These are phyloP conservation scores for Nannospalax galili DNA, from an alignment of 2,113 vertebrate genomes.

Conservation along the genomic window DNA sequence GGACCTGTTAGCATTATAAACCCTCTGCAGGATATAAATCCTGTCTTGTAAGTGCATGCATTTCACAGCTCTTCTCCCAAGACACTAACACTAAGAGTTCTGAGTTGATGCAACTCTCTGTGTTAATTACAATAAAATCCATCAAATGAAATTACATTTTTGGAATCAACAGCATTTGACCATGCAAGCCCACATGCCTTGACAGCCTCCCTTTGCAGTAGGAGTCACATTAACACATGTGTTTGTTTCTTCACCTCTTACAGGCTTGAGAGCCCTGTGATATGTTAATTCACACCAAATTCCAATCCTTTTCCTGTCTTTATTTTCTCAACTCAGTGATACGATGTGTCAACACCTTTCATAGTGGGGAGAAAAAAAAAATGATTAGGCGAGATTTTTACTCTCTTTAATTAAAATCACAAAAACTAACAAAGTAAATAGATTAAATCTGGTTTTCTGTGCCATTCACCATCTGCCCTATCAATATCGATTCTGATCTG, in stretches of 20 bases:
- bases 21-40: slow-evolving; percentile 80
- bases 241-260: slow-evolving; percentile 85
- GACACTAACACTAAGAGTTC: slow-evolving; percentile 84
- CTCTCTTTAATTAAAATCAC: slow-evolving; percentile 80
- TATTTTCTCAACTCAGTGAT: slow-evolving; percentile 79
- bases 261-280: slow-evolving; percentile 72
- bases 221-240: slow-evolving; percentile 84
- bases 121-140: slow-evolving; percentile 87
- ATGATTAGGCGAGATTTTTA: slow-evolving; percentile 72
- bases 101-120: slow-evolving; percentile 80
- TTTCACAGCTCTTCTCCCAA: slow-evolving; percentile 86
- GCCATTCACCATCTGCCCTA: slow-evolving; percentile 59
- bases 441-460: slow-evolving; percentile 57
- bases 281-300: slow-evolving; percentile 89
- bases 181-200: slow-evolving; percentile 80
- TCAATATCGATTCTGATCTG: slow-evolving; percentile 62
- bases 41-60: slow-evolving; percentile 83
- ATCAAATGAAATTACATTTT: slow-evolving; percentile 87
- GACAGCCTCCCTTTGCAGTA: slow-evolving; percentile 78
- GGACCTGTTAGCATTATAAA: slow-evolving; percentile 80
- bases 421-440: slow-evolving; percentile 71
- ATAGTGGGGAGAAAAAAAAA: slow-evolving; percentile 72
- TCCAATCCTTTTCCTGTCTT: slow-evolving; percentile 81
- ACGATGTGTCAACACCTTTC: slow-evolving; percentile 84
- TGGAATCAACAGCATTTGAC: slow-evolving; percentile 86